Conservation (phyloP, 2,888 invertebrate species). For the Urechis unicinctus region DNA sequence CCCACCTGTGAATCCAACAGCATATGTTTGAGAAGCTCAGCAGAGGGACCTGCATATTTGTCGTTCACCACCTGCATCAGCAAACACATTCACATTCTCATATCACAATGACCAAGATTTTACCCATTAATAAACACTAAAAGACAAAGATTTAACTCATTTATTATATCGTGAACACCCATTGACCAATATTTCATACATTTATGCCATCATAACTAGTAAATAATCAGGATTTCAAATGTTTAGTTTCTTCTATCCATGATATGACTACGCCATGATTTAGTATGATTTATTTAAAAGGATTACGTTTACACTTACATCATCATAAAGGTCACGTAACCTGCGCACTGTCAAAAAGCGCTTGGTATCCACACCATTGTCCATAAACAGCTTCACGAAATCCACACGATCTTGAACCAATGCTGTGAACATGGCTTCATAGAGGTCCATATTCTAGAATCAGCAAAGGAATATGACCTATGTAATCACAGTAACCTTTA, state of each 20-base stretch:
- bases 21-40: slow-evolving; percentile 14
- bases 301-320: too few species aligned
- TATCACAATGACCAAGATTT: too few species aligned
- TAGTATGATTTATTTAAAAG: too few species aligned
- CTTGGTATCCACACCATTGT: slow-evolving; percentile 43
- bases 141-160: too few species aligned
- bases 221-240: too few species aligned
- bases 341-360: slow-evolving; percentile 38
- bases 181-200: neutral
- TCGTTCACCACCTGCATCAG: slow-evolving; percentile 15
- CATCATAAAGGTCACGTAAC: slow-evolving; percentile 35
- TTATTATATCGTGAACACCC: too few species aligned
- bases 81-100: too few species aligned
- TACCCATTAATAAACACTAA: too few species aligned
- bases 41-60: slow-evolving; percentile 9
- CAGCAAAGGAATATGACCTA: neutral
- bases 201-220: neutral
- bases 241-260: too few species aligned
- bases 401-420: slow-evolving; percentile 41
- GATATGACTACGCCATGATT: too few species aligned
- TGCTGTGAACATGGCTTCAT: slow-evolving; percentile 44
- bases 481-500: too few species aligned
- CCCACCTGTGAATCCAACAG: too few species aligned
- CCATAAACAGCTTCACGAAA: slow-evolving; percentile 47
- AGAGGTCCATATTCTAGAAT: slow-evolving; percentile 27